Base-by-base conservation (phyloP, 2,113 vertebrate species). In the Saguinus imperator region DNA sequence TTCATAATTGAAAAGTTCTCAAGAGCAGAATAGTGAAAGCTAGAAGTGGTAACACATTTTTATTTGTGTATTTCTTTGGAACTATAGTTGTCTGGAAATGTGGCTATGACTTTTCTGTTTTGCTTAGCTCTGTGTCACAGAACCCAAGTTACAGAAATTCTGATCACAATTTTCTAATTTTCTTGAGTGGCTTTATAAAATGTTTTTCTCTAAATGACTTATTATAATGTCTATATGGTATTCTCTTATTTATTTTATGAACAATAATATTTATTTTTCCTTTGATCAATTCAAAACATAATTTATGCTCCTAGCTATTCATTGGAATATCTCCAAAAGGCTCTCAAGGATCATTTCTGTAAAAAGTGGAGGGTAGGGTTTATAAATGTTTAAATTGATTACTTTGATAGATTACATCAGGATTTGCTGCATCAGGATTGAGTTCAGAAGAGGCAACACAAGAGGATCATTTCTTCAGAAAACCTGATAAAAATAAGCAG, bases 321-420 rank as follows among this genome's bases (percentile, higher is more conserved):
- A 70, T 48, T 88, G 35, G 73, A 94, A 83, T 13, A 91, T 52
- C 48, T 91, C 48, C 94, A 87, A 94, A 93, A 97, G 37, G 37
- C 43, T 94, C 86, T 95, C 50, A 94, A 96, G 85, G 58, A 88
- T 91, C 85, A 91, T 96, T 96, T 92, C 55, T 95, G 61, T 68
- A 70, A 57, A 66, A 89, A 88, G 50, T 61, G 25, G 80, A 86
- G 23, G 27, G 27, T 92, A 64, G 23, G 2, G 3, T 91, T 87
- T 79, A 52, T 73, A 83, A 89, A 90, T 88, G 11, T 82, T 93
- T 55, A 87, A 52, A 85, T 76, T 73, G 23, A 50, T 82, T 86
- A 91, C 48, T 96, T 79, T 72, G 73, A 84, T 84, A 91, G 80
- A 80, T 75, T 6, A 37, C 58, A 58, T 45, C 75, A 93, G 57